phyloP scores from a whole-genome alignment of 2,113 vertebrate species.

The Montifringilla adamsi region DNA sequence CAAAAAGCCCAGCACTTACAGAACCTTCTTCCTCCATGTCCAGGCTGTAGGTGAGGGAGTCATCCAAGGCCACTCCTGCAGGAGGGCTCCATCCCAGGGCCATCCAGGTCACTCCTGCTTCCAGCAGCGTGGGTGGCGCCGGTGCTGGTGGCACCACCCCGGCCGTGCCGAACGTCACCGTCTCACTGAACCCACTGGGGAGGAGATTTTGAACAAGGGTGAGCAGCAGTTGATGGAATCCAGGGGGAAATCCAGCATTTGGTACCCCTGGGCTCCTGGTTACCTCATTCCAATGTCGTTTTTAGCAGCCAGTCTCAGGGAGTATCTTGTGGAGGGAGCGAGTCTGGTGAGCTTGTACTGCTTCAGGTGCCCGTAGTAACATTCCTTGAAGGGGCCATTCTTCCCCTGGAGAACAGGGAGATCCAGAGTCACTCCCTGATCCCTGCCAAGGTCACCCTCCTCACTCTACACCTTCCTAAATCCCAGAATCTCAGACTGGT shows the following conservation, averaged over 20 bases:
- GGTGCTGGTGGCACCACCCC: constrained; percentile 72
- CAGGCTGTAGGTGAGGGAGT: constrained; percentile 73
- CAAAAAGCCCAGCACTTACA: constrained; percentile 58
- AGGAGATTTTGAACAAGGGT: not conserved
- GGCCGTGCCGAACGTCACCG: constrained; percentile 70
- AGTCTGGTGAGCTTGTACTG: constrained; percentile 79
- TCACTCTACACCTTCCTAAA: not conserved
- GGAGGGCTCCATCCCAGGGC: constrained; percentile 73
- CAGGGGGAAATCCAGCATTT: not conserved
- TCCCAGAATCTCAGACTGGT: not conserved
- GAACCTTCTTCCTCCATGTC: constrained; percentile 81
- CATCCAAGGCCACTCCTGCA: constrained; percentile 41
- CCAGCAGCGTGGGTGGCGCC: constrained; percentile 38
- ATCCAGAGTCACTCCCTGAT: not conserved
- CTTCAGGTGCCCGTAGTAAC: constrained; percentile 79
- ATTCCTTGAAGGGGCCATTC: constrained; percentile 75
- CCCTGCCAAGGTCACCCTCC: not conserved
- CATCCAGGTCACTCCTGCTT: constrained; percentile 73
- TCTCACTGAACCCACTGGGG: constrained; percentile 71
- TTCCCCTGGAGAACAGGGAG: constrained; percentile 63
- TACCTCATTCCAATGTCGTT: constrained; percentile 82
- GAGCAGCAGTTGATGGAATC: not conserved
- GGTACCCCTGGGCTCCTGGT: not conserved
- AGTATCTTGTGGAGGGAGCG: constrained; percentile 75
- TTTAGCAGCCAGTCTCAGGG: constrained; percentile 80